These are phyloP conservation scores for Meleagris gallopavo DNA, from an alignment of 2,113 vertebrate genomes.

Conservation along the genomic window DNA sequence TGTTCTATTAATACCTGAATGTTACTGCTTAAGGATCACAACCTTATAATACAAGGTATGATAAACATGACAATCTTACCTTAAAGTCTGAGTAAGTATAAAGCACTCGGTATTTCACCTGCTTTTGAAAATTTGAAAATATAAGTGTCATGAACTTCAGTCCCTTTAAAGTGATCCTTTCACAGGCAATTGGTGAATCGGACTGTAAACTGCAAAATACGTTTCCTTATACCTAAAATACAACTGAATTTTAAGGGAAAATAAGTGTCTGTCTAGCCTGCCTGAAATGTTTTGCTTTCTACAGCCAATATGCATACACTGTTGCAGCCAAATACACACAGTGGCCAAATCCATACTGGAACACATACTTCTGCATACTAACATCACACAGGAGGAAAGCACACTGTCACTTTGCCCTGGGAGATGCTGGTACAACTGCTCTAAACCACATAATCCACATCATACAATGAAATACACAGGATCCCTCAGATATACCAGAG, in stretches of 20 bases:
- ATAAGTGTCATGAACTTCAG: not conserved
- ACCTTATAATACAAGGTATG: not conserved
- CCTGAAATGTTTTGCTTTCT: not conserved
- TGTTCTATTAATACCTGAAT: not conserved
- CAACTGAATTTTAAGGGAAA: not conserved
- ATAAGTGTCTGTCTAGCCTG: not conserved
- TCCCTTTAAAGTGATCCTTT: not conserved
- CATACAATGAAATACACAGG: not conserved
- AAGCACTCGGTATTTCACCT: not conserved
- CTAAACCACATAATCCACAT: not conserved
- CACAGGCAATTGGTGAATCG: not conserved
- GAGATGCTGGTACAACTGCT: fast-evolving
- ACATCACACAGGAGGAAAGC: not conserved
- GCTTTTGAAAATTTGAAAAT: not conserved
- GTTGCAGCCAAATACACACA: not conserved
- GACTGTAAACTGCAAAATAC: not conserved
- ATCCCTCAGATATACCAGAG: not conserved
- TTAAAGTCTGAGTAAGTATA: not conserved
- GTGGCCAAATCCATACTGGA: not conserved
- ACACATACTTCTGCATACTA: not conserved
- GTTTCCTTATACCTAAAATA: not conserved
- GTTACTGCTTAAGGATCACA: not conserved
- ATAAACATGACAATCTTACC: not conserved
- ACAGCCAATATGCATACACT: not conserved
- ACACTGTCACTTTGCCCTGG: not conserved